Evolutionary conservation across 2,797 vertebrate genomes (phyloP).

Genomic region (Prionace glauca): DNA sequence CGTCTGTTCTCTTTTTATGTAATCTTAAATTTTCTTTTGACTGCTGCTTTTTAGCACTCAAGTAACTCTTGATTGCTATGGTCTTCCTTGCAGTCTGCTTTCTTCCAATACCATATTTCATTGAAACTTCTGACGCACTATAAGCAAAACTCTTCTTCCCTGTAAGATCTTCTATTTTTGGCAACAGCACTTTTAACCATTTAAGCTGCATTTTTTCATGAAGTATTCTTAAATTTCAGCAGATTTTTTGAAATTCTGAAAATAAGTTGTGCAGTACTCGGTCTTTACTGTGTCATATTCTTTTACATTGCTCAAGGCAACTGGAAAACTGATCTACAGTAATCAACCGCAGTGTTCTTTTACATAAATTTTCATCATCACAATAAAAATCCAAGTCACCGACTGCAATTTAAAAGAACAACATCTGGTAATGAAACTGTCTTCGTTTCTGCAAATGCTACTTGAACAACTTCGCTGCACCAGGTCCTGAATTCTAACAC

Average conservation of each 20-base stretch:
- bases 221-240: slow-evolving; percentile 16
- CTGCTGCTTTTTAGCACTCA: background rate
- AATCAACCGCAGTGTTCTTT: background rate
- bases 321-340: background rate
- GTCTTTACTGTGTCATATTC: background rate
- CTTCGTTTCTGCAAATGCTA: background rate
- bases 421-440: background rate
- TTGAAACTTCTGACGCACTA: background rate
- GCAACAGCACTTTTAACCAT: slow-evolving; percentile 30
- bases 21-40: background rate
- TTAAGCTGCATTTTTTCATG: slow-evolving; percentile 19
- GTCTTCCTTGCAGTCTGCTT: slow-evolving; percentile 34
- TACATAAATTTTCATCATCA: background rate
- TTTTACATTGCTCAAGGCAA: background rate
- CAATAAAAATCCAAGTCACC: background rate
- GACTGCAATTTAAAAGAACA: background rate
- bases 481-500: background rate
- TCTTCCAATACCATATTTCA: slow-evolving; percentile 22
- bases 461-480: background rate
- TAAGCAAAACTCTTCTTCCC: background rate
- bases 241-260: background rate
- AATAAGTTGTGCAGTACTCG: background rate
- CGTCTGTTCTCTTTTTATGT: background rate
- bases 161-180: slow-evolving; percentile 2
- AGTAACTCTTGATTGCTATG: background rate